Evolutionary conservation across 2,888 invertebrate genomes (phyloP), one percentile per base, ranked within the genome.

Genomic region (Eutolmus rufibarbis): DNA sequence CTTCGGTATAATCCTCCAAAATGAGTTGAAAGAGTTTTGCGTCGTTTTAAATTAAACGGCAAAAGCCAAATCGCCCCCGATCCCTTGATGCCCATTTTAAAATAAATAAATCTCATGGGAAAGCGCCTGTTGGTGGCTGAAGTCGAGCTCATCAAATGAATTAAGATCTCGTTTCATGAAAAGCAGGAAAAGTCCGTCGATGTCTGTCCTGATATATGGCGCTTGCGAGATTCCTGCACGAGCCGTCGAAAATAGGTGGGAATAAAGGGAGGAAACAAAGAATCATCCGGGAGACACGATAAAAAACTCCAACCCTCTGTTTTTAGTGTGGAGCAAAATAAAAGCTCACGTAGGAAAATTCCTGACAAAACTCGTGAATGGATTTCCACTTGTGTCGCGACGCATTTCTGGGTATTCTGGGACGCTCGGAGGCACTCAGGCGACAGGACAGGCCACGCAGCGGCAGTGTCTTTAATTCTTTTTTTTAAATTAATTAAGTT

Each of bases 401-500:
- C 34, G 31, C 74, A 43, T 74, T 85, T 28, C 74, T 23, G 74
- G n/a, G 34, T 46, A 56, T 81, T 81, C 81, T 56, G 23, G 56
- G 81, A 56, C 66, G 14, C 19, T 40, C 43, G 31, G 12, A 79
- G 51, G 51, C 46, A 31, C 14, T 51, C 81, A 81, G 56, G 66
- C 34, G 34, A 82, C 57, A 81, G 31, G 28, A 81, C 43, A 37
- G 37, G 37, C 28, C 19, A 23, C 66, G 66, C 66, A 23, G 66
- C 66, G 66, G 66, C 8, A 12, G 57, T 23, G 82, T 7, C 19
- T 37, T 66, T 34, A 19, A 34, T 19, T 57, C 37, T 82, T 82
- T 82, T n/a, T 82, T 82, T 82, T 82, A n/a, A 82, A 56, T 82
- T 82, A 82, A 82, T 82, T 82, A 82, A 57, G 57, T 82, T 82